These are phyloP conservation scores for Entosphenus tridentatus DNA, from an alignment of 2,113 vertebrate species.

Conservation along the genomic window DNA sequence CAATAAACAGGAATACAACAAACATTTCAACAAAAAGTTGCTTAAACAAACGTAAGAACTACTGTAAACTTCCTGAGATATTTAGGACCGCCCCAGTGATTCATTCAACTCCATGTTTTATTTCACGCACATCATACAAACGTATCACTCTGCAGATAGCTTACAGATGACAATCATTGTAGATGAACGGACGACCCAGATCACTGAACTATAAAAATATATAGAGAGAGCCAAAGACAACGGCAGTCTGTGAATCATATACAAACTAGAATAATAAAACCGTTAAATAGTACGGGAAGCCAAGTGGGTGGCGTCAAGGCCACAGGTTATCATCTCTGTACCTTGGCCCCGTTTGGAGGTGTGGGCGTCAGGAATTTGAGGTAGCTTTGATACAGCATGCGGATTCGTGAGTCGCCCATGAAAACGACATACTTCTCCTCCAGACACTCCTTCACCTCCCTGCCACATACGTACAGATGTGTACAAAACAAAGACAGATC, in stretches of 20 bases:
- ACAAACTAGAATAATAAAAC: neutral
- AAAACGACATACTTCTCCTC: slow-evolving; percentile 50
- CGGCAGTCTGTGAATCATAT: neutral
- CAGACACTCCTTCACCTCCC: slow-evolving; percentile 75
- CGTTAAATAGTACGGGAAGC: neutral
- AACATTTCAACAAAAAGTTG: no score
- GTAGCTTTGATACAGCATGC: slow-evolving; percentile 75
- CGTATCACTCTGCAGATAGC: no score
- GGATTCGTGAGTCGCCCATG: slow-evolving; percentile 79
- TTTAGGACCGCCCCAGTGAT: no score
- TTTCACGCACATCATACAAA: no score
- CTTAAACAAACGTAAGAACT: no score
- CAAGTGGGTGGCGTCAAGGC: neutral
- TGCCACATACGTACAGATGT: slow-evolving; percentile 21
- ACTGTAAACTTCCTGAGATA: no score
- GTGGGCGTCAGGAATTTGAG: slow-evolving; percentile 59
- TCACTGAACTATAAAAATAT: no score
- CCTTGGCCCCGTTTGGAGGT: slow-evolving; percentile 63
- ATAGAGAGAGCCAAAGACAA: neutral
- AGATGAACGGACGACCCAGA: no score
- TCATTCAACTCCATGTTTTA: no score
- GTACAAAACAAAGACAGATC: neutral
- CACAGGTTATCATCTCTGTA: slow-evolving; percentile 17
- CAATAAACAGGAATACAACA: no score
- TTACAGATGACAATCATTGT: no score